Evolutionary conservation across 2,113 vertebrate species (phyloP), one percentile per base, ranked within the genome.

Genomic region (Clarias macrocephalus): DNA sequence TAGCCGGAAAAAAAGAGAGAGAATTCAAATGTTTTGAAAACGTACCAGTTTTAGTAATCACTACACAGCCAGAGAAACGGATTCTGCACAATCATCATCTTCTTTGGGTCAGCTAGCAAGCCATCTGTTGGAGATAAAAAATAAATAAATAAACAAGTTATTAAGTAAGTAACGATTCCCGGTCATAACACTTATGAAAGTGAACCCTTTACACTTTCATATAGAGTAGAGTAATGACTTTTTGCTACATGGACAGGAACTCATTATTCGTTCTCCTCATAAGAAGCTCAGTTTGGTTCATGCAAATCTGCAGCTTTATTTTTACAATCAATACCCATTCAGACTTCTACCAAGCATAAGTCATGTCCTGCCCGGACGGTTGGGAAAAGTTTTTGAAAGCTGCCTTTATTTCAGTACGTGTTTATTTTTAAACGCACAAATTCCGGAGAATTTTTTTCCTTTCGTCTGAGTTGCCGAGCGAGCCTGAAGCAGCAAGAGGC

Each of bases 341-440:
- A 91, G 91, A 92, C 91, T 85, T n/a, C 88, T 91, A 93, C 82
- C 83, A 72, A 80, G 68, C 88, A 86, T 89, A 65, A 89, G 91
- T 93, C 92, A 93, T 87, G 90, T 92, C 76, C 85, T 85, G 92
- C 92, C 92, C 91, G 88, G 91, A 89, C 85, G 12, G 87, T 91
- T 89, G 87, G 90, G 88, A 91, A 91, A 59, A 65, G 62, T 89
- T 93, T 93, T 91, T 88, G 73, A 94, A 93, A 93, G 91, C 90
- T 77, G 80, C 86, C 93, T 93, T 92, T 92, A 94, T 92, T 93
- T 92, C 91, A 82, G 82, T 82, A 57, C 62, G 82, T 91, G 93
- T 95, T 94, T 95, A 95, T 95, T 96, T 95, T 95, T 95, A 93
- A 94, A 94, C 80, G 23, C 89, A 91, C 90, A 91, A 94, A 92